Evolutionary conservation across 2,888 invertebrate species (phyloP).

Genomic region (Morpho helenor): DNA sequence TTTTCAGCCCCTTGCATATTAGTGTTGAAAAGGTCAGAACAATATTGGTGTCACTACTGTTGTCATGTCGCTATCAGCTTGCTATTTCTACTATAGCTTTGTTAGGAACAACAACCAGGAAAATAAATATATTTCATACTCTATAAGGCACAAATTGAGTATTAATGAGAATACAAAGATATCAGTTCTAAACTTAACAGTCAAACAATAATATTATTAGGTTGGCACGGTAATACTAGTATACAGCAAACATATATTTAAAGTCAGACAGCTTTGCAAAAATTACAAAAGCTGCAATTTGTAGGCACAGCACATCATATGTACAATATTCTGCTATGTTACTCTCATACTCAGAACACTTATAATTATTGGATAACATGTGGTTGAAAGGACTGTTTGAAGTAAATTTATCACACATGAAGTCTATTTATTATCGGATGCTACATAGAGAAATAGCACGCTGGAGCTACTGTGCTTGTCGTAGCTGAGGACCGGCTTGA

Average conservation of each 20-base stretch:
- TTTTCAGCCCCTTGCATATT: conserved; percentile 66
- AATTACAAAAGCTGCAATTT: no score
- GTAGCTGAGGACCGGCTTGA: conserved; percentile 50
- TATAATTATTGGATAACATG: background rate
- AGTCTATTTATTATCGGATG: background rate
- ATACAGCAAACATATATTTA: no score
- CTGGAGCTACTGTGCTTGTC: conserved; percentile 56
- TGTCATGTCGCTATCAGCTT: conserved; percentile 55
- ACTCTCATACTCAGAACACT: background rate
- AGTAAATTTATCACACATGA: background rate
- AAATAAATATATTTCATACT: background rate
- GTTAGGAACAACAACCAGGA: background rate
- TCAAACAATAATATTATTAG: background rate
- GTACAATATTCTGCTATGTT: background rate
- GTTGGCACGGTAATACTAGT: no score
- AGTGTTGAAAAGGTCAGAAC: conserved; percentile 67
- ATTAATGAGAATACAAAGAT: background rate
- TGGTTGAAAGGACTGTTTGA: background rate
- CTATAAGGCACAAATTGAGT: background rate
- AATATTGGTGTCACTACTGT: conserved; percentile 45
- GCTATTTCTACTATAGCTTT: conserved; percentile 35
- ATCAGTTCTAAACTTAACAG: background rate
- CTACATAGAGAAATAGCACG: conserved; percentile 43
- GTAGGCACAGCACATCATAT: background rate
- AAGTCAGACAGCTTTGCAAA: no score